Evolutionary conservation across 2,888 invertebrate species (phyloP), one percentile per base, ranked within the genome.

Genomic region (Dichetophora obliterata): DNA sequence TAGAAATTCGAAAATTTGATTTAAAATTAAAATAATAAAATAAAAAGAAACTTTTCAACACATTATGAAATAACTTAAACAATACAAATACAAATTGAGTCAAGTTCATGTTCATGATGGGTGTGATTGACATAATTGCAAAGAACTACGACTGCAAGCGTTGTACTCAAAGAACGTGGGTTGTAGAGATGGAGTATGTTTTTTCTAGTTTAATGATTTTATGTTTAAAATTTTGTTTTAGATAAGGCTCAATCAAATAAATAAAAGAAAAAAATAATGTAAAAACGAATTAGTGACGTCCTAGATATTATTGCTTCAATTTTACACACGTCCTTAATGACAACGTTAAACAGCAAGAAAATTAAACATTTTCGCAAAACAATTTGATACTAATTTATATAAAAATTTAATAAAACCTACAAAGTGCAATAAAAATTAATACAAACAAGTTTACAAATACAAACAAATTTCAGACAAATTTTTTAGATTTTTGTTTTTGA

Each of bases 1-100:
- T n/a, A 70, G 70, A 70, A 70, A 70, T 70, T 70, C n/a, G 69
- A 22, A 68, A 52, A n/a, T 24, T 69, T 1, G 9, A 0, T 14
- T 31, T 71, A 54, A 71, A 70, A 68, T 70, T 72, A 59, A 37
- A 59, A 48, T n/a, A 43, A 72, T 16, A 43, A 24, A 71, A 72
- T 11, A 3, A 11, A 43, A 43, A 11, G 14, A 14, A 3, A 22
- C n/a, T 24, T 24, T 70, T 70, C 31, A 70, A 52, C 16, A 70
- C 50, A 70, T 70, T 54, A 70, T 16, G 69, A 14, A 57, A 37
- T 57, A 24, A 68, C 11, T 37, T 71, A 71, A 71, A 54, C 37
- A 54, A 52, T 70, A 70, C 54, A 68, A 68, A 68, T 68, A 68
- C 68, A 68, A 68, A 68, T 27, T 48, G 24, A 50, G 57, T 24